These are phyloP conservation scores for Paracentrotus lividus DNA, from an alignment of 53 echinoderm and acorn worm species.

Conservation along the genomic window DNA sequence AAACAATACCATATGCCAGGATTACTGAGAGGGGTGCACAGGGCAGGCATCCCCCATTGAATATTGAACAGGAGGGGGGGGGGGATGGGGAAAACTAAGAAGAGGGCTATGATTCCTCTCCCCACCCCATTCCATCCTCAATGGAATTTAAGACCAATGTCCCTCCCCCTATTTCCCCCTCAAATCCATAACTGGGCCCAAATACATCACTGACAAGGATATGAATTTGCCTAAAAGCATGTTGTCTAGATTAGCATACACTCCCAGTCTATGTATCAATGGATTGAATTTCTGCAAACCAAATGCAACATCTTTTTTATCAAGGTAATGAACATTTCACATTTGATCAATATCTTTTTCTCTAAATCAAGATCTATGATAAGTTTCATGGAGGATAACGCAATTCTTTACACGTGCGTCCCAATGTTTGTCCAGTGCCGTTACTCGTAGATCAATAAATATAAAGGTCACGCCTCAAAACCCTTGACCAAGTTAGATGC, in stretches of 20 bases:
- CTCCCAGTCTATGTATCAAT: no score
- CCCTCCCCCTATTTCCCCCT: background rate
- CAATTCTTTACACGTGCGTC: background rate
- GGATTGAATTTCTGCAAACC: no score
- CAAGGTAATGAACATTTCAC: no score
- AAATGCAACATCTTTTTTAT: no score
- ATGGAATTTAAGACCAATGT: background rate
- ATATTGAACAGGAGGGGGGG: background rate
- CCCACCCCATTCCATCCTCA: background rate
- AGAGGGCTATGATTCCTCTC: background rate
- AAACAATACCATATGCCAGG: background rate
- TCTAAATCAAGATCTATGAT: no score
- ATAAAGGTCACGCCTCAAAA: conserved; percentile 1
- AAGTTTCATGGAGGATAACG: background rate
- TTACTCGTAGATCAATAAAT: conserved; percentile 33
- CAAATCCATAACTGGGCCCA: background rate
- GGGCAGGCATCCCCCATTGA: background rate
- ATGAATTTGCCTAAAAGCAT: background rate
- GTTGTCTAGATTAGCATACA: background rate
- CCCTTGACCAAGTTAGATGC: conserved; percentile 8
- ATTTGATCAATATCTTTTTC: no score
- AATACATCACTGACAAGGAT: background rate
- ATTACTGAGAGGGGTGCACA: background rate
- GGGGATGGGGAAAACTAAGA: background rate
- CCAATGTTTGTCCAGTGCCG: conserved; percentile 23